A percentile compares a stretch with the other conserved stretches of the same genome.
These are phyloP conservation scores for Eurois occulta DNA, from an alignment of 2,888 invertebrate species.

Conservation along the genomic window DNA sequence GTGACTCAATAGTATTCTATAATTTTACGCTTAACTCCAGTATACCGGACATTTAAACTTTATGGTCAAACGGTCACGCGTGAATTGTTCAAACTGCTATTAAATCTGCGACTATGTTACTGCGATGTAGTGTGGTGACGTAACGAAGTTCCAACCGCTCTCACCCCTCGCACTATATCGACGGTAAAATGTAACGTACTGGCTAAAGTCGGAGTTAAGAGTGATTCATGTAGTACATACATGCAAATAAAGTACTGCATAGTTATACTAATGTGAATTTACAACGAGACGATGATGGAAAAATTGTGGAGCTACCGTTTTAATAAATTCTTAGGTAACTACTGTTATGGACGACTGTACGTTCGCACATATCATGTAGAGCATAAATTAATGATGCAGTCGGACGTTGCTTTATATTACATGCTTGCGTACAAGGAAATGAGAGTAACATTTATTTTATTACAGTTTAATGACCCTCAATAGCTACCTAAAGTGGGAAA, in stretches of 20 bases:
- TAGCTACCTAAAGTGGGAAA: constrained; percentile 24
- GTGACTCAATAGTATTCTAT: constrained; percentile 58
- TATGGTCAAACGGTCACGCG: constrained; percentile 72
- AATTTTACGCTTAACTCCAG: constrained; percentile 56
- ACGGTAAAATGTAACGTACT: constrained; percentile 73
- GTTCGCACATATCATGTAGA: constrained; percentile 37
- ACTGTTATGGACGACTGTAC: constrained; percentile 47
- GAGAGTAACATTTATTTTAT: constrained; percentile 42
- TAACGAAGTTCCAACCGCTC: constrained; percentile 72
- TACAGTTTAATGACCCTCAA: constrained; percentile 30
- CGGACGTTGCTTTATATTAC: constrained; percentile 19
- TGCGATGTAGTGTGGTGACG: constrained; percentile 70
- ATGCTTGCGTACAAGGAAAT: constrained; percentile 32
- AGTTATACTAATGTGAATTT: constrained; percentile 57
- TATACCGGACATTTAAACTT: constrained; percentile 65
- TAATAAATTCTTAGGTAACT: constrained; percentile 51
- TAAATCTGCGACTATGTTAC: constrained; percentile 71
- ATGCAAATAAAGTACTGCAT: constrained; percentile 59
- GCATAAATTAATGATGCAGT: constrained; percentile 48
- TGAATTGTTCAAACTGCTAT: constrained; percentile 75
- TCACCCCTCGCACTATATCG: constrained; percentile 69
- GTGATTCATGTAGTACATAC: constrained; percentile 59
- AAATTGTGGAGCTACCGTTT: constrained; percentile 36
- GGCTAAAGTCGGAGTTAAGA: constrained; percentile 64
- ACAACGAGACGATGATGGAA: constrained; percentile 41